phyloP scores from a whole-genome alignment of 2,797 vertebrate genomes.

The Enteromius trimaculatus region DNA sequence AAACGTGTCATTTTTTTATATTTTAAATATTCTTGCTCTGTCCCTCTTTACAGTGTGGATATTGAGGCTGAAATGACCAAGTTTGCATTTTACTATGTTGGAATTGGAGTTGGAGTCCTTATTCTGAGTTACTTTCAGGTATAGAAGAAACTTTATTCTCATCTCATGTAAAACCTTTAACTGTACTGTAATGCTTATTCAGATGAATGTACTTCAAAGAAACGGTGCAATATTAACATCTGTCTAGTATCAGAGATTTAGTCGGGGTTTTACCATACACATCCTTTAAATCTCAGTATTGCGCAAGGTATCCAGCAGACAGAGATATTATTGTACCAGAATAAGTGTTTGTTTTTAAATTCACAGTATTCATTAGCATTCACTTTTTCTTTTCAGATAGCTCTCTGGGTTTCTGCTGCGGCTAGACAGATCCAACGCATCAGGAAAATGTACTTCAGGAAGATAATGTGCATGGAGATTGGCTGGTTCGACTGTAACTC shows the following conservation, averaged over 20 bases:
- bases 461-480: conserved; percentile 85
- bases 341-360: background rate
- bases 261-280: background rate
- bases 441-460: conserved; percentile 79
- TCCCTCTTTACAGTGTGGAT: conserved; percentile 70
- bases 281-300: background rate
- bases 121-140: conserved; percentile 82
- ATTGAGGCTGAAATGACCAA: conserved; percentile 79
- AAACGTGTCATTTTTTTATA: no score
- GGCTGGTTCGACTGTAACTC: conserved; percentile 87
- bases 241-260: background rate
- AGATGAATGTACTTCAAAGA: no score
- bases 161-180: background rate
- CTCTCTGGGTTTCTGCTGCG: conserved; percentile 79
- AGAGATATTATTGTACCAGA: background rate
- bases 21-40: no score
- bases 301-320: background rate
- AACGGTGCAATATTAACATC: background rate
- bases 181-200: background rate
- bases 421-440: conserved; percentile 79
- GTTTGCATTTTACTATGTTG: conserved; percentile 82
- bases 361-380: background rate
- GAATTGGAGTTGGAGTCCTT: conserved; percentile 75
- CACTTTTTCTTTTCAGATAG: conserved; percentile 68
- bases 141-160: conserved; percentile 57